A percentile compares a stretch with the other conserved stretches of the same genome.
Conservation (phyloP, 2,888 invertebrate genomes). For the Asteroscopus sphinx region DNA sequence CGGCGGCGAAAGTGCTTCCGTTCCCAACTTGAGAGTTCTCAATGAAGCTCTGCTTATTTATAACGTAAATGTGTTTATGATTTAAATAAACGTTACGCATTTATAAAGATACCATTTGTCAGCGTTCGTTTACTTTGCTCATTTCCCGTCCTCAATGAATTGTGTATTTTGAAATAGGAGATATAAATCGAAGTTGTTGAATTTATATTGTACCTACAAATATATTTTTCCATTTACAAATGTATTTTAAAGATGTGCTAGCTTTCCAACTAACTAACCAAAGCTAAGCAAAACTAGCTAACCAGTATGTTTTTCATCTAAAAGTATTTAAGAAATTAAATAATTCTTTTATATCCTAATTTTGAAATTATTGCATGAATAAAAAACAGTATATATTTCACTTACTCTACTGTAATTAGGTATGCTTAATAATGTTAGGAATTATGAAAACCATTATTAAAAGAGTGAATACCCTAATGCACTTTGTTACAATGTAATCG, state of each 20-base stretch:
- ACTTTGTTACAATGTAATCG: neutral
- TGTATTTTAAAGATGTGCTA: too few relatives aligned
- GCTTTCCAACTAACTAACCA: too few relatives aligned
- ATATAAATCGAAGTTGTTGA: conserved; percentile 21
- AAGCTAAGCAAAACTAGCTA: too few relatives aligned
- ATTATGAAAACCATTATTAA: neutral
- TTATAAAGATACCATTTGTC: conserved; percentile 56
- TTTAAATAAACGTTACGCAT: conserved; percentile 58
- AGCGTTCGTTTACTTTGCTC: conserved; percentile 53
- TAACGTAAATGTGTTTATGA: conserved; percentile 71
- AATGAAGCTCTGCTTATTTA: conserved; percentile 80
- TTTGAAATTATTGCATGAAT: too few relatives aligned
- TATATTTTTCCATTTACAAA: too few relatives aligned
- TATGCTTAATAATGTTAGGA: neutral
- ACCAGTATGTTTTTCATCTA: too few relatives aligned
- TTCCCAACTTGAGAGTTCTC: conserved; percentile 80
- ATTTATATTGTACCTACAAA: neutral
- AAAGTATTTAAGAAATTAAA: too few relatives aligned
- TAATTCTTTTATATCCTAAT: too few relatives aligned
- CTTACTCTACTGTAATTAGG: too few relatives aligned
- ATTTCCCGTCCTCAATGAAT: conserved; percentile 46
- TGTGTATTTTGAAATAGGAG: conserved; percentile 31
- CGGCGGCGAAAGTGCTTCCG: conserved; percentile 89
- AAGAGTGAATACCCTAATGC: neutral
- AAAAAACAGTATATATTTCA: too few relatives aligned